phyloP scores from a whole-genome alignment of 2,888 invertebrate species.

The Sussaba pulchella region DNA sequence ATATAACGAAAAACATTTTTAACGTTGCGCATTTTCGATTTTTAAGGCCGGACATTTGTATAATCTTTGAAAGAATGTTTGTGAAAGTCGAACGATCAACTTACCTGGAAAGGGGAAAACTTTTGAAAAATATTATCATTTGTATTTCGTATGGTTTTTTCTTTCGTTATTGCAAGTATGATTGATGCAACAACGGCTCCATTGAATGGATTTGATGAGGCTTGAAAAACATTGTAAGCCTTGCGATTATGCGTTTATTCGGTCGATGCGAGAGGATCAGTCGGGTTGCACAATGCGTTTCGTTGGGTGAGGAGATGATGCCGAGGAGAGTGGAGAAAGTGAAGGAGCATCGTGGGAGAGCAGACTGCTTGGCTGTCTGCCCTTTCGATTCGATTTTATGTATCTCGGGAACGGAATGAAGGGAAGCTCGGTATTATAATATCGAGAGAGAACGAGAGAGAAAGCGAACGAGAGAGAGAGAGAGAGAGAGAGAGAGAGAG shows the following conservation, averaged over 20 bases:
- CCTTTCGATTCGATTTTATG: constrained; percentile 44
- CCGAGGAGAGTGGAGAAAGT: constrained; percentile 65
- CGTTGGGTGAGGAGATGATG: constrained; percentile 24
- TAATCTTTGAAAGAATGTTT: constrained; percentile 8
- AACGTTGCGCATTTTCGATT: not conserved
- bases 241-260: not conserved
- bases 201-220: not conserved
- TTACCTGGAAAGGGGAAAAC: not conserved
- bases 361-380: constrained; percentile 57
- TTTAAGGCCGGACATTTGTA: not conserved
- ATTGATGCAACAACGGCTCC: not conserved
- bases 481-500: no score
- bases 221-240: not conserved
- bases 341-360: constrained; percentile 64
- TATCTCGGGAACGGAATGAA: not conserved
- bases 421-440: constrained; percentile 5
- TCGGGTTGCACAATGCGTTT: not conserved
- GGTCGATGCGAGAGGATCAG: not conserved
- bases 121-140: not conserved
- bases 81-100: constrained; percentile 29
- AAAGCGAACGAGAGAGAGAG: no score
- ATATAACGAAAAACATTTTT: not conserved
- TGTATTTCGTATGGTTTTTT: not conserved
- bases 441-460: no score
- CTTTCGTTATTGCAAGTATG: not conserved